phyloP scores from a whole-genome alignment of 2,888 invertebrate species.

The Conomelus anceps region DNA sequence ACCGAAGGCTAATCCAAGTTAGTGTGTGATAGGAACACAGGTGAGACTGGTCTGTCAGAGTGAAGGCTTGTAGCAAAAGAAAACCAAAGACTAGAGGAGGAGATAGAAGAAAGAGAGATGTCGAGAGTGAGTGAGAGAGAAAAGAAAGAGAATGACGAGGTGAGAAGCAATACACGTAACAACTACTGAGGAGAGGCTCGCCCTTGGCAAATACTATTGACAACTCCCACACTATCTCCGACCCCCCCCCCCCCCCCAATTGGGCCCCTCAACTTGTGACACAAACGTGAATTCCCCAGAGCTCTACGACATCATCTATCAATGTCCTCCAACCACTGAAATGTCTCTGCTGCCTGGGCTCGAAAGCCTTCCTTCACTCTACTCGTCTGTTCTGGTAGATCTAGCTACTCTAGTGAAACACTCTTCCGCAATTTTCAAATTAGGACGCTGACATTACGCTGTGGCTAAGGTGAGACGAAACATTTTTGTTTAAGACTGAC shows the following conservation, averaged over 20 bases:
- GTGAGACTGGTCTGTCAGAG: too few relatives aligned
- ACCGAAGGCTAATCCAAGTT: too few relatives aligned
- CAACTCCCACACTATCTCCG: background rate
- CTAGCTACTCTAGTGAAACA: background rate
- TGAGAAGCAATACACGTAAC: background rate
- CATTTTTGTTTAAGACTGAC: too few relatives aligned
- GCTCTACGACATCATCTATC: background rate
- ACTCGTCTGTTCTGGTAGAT: background rate
- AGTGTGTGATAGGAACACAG: too few relatives aligned
- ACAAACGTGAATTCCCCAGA: background rate
- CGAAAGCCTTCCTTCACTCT: background rate
- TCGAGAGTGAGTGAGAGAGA: too few relatives aligned
- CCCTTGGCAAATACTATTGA: background rate
- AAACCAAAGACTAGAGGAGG: too few relatives aligned
- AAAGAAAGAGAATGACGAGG: too few relatives aligned
- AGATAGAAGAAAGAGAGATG: too few relatives aligned
- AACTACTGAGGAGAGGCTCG: background rate
- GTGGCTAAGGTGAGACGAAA: too few relatives aligned
- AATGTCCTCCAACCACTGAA: background rate
- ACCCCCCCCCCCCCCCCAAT: background rate
- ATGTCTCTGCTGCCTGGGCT: background rate
- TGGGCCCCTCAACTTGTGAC: background rate
- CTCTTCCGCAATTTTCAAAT: background rate
- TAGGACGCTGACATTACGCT: background rate
- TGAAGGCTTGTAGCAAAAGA: too few relatives aligned